Evolutionary conservation across 2,113 vertebrate species (phyloP).

Genomic region (Xiphophorus maculatus): DNA sequence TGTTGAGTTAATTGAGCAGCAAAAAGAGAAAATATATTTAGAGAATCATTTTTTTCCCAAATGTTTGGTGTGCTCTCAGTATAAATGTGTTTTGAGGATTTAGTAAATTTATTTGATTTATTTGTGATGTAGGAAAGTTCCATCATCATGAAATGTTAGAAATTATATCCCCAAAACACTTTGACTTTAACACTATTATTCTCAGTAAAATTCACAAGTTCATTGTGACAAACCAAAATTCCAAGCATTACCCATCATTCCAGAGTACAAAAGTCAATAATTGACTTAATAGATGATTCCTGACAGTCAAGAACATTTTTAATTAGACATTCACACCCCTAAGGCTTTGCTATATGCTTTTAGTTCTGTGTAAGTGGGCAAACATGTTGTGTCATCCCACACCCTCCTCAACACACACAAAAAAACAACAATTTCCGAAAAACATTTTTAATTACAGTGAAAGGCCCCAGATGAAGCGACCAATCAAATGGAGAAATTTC

Average conservation of each 20-base stretch:
- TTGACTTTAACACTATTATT: no score
- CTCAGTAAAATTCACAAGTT: neutral
- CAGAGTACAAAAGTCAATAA: constrained; percentile 71
- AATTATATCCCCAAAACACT: no score
- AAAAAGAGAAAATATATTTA: no score
- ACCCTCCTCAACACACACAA: neutral
- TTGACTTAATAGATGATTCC: constrained; percentile 32
- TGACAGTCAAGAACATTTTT: constrained; percentile 39
- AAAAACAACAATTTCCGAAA: constrained; percentile 36
- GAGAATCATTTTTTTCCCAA: no score
- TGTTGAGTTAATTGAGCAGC: no score
- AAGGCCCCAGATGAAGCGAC: constrained; percentile 25
- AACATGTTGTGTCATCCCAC: constrained; percentile 51
- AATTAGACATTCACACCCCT: constrained; percentile 55
- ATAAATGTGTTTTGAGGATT: no score
- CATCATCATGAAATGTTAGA: no score
- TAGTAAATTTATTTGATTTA: no score
- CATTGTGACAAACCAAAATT: neutral
- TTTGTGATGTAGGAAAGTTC: no score
- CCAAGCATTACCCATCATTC: constrained; percentile 4
- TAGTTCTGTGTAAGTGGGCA: neutral
- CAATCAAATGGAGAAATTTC: constrained; percentile 28
- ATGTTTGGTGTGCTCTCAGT: no score
- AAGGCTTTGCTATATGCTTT: constrained; percentile 33
- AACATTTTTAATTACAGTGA: constrained; percentile 42